phyloP scores from a whole-genome alignment of 2,888 invertebrate species.

The Agrotis puta region DNA sequence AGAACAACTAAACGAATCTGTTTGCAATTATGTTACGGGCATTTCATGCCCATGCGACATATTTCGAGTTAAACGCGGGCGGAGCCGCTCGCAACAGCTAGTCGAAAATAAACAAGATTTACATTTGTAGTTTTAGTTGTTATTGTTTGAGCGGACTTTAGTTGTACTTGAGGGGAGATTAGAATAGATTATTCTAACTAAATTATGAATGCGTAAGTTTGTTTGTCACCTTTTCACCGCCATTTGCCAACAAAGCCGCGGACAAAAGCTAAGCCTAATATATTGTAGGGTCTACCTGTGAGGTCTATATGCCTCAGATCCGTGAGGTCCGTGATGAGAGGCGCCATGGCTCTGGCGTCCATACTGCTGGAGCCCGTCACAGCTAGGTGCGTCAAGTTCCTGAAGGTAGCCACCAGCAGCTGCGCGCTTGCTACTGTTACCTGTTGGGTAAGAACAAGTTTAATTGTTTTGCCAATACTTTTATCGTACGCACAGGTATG shows the following conservation, averaged over 20 bases:
- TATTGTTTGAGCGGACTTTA: neutral
- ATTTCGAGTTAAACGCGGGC: no score
- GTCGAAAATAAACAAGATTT: conserved; percentile 7
- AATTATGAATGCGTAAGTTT: no score
- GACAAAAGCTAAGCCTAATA: no score
- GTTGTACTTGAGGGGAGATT: neutral
- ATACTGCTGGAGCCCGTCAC: conserved; percentile 94
- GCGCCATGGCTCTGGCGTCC: conserved; percentile 94
- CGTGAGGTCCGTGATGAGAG: conserved; percentile 94
- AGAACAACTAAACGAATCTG: no score
- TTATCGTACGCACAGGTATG: no score
- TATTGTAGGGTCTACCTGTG: conserved; percentile 88
- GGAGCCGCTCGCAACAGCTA: no score
- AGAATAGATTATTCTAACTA: neutral
- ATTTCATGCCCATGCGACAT: no score
- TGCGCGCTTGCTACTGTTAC: conserved; percentile 95
- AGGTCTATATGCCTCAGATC: conserved; percentile 96
- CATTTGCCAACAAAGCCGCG: no score
- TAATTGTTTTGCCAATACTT: no score
- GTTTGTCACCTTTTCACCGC: no score
- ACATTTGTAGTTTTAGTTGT: neutral
- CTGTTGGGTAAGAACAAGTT: conserved; percentile 69
- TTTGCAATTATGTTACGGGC: no score
- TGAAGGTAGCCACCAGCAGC: conserved; percentile 94
- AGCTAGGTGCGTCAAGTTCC: conserved; percentile 95